Evolutionary conservation across 2,797 vertebrate species (phyloP).

Genomic region (Arnoldichthys spilopterus): DNA sequence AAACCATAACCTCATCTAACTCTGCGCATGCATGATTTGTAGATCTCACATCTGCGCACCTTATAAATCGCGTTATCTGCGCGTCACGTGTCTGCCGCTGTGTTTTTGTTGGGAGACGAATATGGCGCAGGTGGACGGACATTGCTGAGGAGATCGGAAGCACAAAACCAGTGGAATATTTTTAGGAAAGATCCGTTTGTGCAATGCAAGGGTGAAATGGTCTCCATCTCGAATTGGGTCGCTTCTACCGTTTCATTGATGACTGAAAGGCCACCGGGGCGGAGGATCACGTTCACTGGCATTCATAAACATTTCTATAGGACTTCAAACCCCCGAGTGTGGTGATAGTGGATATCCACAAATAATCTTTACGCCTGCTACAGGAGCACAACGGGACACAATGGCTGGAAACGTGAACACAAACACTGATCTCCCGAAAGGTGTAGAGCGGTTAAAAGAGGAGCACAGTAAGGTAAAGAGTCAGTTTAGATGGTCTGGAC

Average conservation of each 20-base stretch:
- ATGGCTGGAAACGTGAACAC: slow-evolving; percentile 70
- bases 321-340: slow-evolving; percentile 88
- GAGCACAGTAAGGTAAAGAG: slow-evolving; percentile 89
- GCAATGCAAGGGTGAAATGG: slow-evolving; percentile 92
- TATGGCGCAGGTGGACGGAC: slow-evolving; percentile 71
- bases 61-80: neutral
- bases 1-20: too few relatives aligned
- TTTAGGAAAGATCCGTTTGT: slow-evolving; percentile 68
- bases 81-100: slow-evolving; percentile 48
- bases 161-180: slow-evolving; percentile 64
- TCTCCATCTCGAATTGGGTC: slow-evolving; percentile 78
- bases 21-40: neutral
- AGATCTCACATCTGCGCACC: neutral
- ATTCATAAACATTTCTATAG: slow-evolving; percentile 94
- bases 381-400: slow-evolving; percentile 50
- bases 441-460: slow-evolving; percentile 83
- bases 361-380: slow-evolving; percentile 32
- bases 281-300: slow-evolving; percentile 82
- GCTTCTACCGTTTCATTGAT: slow-evolving; percentile 79
- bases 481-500: neutral
- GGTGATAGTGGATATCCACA: slow-evolving; percentile 60
- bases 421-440: slow-evolving; percentile 58
- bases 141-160: slow-evolving; percentile 55
- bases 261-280: slow-evolving; percentile 75
- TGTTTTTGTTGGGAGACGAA: slow-evolving; percentile 48